Conservation (phyloP, 2,113 vertebrate species). For the Upupa epops region DNA sequence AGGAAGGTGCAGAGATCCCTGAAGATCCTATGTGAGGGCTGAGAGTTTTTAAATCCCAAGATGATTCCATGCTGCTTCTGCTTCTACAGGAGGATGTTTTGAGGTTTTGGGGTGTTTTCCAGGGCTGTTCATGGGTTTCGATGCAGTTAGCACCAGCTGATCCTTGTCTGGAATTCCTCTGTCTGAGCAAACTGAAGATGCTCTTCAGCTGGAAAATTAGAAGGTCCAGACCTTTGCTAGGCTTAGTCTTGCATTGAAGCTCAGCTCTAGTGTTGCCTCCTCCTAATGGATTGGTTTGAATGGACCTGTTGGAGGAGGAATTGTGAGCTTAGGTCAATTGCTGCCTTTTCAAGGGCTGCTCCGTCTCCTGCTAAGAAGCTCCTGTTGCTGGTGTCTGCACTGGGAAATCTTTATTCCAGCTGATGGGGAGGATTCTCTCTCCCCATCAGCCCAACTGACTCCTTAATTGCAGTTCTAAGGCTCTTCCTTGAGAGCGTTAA, state of each 20-base stretch:
- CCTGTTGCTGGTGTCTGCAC: fast-evolving
- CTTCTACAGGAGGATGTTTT: not conserved
- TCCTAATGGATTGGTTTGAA: not conserved
- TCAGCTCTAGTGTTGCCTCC: not conserved
- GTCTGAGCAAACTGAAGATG: not conserved
- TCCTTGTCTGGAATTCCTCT: not conserved
- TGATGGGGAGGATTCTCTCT: not conserved
- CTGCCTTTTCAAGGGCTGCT: not conserved
- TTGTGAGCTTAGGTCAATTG: not conserved
- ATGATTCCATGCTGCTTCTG: not conserved
- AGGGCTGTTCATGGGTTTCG: fast-evolving
- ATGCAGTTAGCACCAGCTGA: not conserved
- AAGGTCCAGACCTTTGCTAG: not conserved
- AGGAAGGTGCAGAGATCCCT: fast-evolving
- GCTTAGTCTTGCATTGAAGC: not conserved
- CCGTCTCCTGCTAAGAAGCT: not conserved
- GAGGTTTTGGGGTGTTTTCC: not conserved
- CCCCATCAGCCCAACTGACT: fast-evolving
- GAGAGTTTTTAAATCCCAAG: not conserved
- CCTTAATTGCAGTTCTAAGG: not conserved
- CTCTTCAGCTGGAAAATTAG: not conserved
- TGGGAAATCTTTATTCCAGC: not conserved
- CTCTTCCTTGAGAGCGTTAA: not conserved
- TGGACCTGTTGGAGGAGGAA: not conserved
- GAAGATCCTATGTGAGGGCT: not conserved